Evolutionary conservation across 2,888 invertebrate species (phyloP).

Genomic region (Chymomyza caudatula): DNA sequence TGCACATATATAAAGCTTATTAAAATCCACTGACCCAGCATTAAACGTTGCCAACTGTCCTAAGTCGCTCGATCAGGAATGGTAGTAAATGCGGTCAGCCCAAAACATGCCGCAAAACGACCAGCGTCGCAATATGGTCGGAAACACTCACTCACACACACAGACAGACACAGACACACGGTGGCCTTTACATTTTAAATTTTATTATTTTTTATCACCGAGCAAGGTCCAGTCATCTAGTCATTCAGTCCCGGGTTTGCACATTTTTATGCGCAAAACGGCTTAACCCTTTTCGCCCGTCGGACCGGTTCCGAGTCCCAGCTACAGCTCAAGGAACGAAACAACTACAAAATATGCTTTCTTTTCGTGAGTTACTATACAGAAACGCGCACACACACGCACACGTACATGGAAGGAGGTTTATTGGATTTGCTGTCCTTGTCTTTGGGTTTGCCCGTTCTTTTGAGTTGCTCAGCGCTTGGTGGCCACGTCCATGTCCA

Average conservation of each 20-base stretch:
- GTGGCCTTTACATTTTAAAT: constrained; percentile 57
- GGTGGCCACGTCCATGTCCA: not conserved
- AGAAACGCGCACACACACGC: not conserved
- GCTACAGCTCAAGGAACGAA: constrained; percentile 4
- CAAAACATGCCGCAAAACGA: constrained; percentile 61
- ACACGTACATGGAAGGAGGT: constrained; percentile 18
- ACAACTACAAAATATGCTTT: constrained; percentile 61
- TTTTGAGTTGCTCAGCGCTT: not conserved
- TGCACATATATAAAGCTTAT: not conserved
- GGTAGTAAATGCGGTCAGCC: constrained; percentile 11
- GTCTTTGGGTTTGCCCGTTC: constrained; percentile 40
- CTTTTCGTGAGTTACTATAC: constrained; percentile 10
- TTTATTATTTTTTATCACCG: constrained; percentile 62
- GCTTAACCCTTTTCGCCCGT: constrained; percentile 33
- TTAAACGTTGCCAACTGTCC: not conserved
- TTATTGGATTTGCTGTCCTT: constrained; percentile 58
- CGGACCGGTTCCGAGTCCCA: constrained; percentile 19
- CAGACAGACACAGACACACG: not conserved
- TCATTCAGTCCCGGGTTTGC: not conserved
- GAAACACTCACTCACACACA: not conserved
- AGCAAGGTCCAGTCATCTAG: constrained; percentile 23
- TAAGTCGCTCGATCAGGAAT: constrained; percentile 16
- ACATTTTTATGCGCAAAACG: not conserved
- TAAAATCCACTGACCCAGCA: not conserved
- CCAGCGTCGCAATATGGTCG: constrained; percentile 63